These are phyloP conservation scores for Triplophysa yarkandensis DNA, from an alignment of 2,797 vertebrate species.

Conservation along the genomic window DNA sequence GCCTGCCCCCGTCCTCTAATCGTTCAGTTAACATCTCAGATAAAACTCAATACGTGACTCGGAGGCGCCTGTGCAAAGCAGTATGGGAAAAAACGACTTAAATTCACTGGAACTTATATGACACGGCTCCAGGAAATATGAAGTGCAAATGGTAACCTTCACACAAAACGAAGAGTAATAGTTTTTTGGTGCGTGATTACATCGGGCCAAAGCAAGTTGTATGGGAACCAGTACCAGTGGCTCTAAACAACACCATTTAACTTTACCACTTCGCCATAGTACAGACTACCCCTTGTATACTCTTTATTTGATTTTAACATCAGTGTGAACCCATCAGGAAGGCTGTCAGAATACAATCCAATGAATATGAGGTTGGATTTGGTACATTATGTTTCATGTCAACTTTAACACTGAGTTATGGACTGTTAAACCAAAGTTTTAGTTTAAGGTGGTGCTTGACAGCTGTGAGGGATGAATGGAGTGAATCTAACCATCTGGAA, in stretches of 20 bases:
- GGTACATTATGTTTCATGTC: slow-evolving; percentile 21
- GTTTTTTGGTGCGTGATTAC: slow-evolving; percentile 20
- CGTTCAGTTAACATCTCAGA: slow-evolving; percentile 5
- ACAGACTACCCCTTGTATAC: not conserved
- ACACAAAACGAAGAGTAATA: slow-evolving; percentile 25
- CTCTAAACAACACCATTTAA: slow-evolving; percentile 4
- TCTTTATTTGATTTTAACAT: slow-evolving; percentile 21
- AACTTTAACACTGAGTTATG: slow-evolving; percentile 20
- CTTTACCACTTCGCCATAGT: slow-evolving; percentile 1
- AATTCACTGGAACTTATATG: not conserved
- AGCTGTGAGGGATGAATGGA: not conserved
- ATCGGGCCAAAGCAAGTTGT: slow-evolving; percentile 9
- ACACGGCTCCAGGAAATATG: not conserved
- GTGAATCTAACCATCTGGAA: not conserved
- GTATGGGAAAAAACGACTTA: slow-evolving; percentile 12
- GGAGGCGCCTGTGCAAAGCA: slow-evolving; percentile 20
- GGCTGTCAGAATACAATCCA: not conserved
- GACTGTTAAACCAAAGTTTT: slow-evolving; percentile 8
- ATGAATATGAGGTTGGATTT: slow-evolving; percentile 7
- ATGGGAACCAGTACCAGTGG: slow-evolving; percentile 1
- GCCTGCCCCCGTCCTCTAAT: slow-evolving; percentile 21
- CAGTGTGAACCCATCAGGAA: slow-evolving; percentile 13
- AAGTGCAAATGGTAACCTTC: slow-evolving; percentile 21
- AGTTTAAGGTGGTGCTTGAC: slow-evolving; percentile 1
- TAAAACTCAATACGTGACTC: slow-evolving; percentile 10